These are phyloP conservation scores for Crotalus viridis DNA, from an alignment of 2,113 vertebrate genomes.

Conservation along the genomic window DNA sequence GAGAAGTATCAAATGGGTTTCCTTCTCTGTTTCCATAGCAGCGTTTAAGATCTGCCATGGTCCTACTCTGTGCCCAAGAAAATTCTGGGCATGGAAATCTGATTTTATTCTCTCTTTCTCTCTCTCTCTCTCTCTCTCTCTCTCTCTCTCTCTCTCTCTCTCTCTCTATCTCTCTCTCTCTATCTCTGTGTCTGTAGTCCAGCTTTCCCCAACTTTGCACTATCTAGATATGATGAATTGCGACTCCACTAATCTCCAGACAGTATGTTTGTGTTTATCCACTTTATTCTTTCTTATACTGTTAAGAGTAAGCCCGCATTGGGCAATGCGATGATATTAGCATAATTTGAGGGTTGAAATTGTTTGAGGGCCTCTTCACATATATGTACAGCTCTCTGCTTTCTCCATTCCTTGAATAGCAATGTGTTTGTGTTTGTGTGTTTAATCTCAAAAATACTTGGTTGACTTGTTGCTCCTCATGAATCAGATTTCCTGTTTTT, in stretches of 20 bases:
- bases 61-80: neutral
- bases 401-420: neutral
- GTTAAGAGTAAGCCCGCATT: neutral
- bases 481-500: neutral
- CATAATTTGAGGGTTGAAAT: neutral
- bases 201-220: neutral
- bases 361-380: neutral
- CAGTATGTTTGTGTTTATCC: neutral
- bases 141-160: neutral
- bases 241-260: neutral
- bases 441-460: neutral
- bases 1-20: neutral
- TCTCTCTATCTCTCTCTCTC: too few relatives aligned
- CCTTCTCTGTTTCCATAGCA: neutral
- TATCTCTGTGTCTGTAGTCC: neutral
- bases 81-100: neutral
- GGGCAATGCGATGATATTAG: neutral
- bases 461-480: neutral
- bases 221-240: neutral
- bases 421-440: neutral
- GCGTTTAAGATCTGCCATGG: neutral
- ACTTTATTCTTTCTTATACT: neutral
- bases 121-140: too few relatives aligned
- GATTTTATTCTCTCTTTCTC: neutral
- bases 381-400: neutral